Base-by-base conservation (phyloP, 1,140 invertebrate genomes). In the Megalopta genalis region DNA sequence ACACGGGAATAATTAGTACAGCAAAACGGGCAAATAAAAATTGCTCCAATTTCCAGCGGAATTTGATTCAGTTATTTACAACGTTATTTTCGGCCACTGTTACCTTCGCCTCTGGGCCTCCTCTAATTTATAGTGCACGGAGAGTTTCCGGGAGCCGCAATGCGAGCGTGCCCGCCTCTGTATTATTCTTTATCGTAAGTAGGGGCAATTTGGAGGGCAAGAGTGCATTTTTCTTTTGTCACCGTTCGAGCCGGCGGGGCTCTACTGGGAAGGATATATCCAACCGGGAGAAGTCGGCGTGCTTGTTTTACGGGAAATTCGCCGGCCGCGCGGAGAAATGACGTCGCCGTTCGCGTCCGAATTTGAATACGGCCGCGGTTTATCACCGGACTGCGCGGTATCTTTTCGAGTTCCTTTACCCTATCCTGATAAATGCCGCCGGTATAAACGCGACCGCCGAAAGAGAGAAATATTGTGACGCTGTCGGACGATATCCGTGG, bases 231-330 rank as follows among this genome's bases (percentile, higher is more conserved):
- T 6, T 62, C 14, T 27, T 52, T 14, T 46, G 10, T 46, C 42
- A 46, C 2, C 3, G 42, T 46, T 46, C 76, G 46, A 52, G 60
- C 52, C 16, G 49, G 42, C 73, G 73, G 73, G 52, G 70, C 76
- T 27, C 76, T 65, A 57, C 37, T 23, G 80, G 80, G 80, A 79
- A 68, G 69, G 73, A 79, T 79, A 82, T 68, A 67, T 82, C 76
- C 59, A 25, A 64, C 63, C 21, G 46, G 23, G 32, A 42, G 27
- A 69, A n/a, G 10, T 46, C 57, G 59, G 52, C 75, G 74, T 70
- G 49, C 60, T 64, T 63, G 76, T 69, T 49, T 72, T 72, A 65
- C 68, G 54, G 64, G 68, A 79, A 73, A 79, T 73, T 79, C 69
- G 72, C 32, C 42, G 21, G 64, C 25, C 23, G 27, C 39, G 49